phyloP scores from a whole-genome alignment of 1,140 invertebrate genomes.

The Idris sp. region DNA sequence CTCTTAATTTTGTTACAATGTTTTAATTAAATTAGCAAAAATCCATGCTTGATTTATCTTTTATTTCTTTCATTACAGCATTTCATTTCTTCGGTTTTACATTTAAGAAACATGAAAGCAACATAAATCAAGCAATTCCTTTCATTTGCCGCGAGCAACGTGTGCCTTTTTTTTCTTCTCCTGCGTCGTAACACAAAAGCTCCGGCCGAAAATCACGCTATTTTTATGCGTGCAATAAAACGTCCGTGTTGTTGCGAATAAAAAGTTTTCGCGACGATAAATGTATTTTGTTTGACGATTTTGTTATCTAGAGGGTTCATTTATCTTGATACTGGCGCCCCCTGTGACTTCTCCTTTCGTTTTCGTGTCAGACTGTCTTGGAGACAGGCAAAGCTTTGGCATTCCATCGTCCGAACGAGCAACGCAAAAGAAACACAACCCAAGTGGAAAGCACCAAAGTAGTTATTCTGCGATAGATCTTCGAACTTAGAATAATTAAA shows the following conservation, averaged over 20 bases:
- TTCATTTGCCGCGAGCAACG: no score
- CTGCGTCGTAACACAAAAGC: conserved; percentile 8
- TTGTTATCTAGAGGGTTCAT: conserved; percentile 51
- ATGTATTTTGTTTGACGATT: conserved; percentile 50
- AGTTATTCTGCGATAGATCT: conserved; percentile 44
- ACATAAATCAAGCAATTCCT: conserved; percentile 24
- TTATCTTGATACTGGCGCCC: conserved; percentile 58
- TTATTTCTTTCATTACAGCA: neutral
- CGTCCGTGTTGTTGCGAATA: neutral
- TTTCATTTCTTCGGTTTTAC: conserved; percentile 2
- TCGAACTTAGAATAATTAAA: conserved; percentile 45
- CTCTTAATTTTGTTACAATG: conserved; percentile 5
- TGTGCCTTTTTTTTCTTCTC: no score
- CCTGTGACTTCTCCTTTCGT: conserved; percentile 54
- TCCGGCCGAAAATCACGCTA: conserved; percentile 5
- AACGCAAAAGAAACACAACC: conserved; percentile 49
- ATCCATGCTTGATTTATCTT: conserved; percentile 26
- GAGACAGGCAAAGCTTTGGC: conserved; percentile 40
- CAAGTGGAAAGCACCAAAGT: conserved; percentile 49
- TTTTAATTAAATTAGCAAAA: conserved; percentile 51
- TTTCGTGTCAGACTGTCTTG: conserved; percentile 50
- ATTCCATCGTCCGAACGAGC: conserved; percentile 58
- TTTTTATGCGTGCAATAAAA: conserved; percentile 33
- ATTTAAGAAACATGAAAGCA: conserved; percentile 6
- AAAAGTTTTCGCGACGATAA: conserved; percentile 10